Evolutionary conservation across 2,888 invertebrate species (phyloP).

Genomic region (Drosophila testacea): DNA sequence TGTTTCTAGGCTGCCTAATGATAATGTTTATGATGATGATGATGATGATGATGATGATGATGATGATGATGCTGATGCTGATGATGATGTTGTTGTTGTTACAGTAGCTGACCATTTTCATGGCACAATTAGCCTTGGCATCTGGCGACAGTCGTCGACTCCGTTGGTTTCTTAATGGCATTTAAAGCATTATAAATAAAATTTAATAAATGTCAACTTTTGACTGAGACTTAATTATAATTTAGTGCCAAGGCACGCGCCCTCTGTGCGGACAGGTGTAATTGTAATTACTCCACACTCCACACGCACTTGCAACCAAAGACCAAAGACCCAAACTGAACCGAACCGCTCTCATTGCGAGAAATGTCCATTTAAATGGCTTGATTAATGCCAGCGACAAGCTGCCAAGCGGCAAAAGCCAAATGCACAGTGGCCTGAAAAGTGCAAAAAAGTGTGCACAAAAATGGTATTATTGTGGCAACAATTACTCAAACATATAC

Average conservation of each 20-base stretch:
- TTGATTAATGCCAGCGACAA: constrained; percentile 75
- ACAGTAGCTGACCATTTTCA: constrained; percentile 17
- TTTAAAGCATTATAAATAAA: constrained; percentile 75
- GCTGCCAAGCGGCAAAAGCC: constrained; percentile 51
- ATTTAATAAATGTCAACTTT: constrained; percentile 77
- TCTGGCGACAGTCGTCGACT: constrained; percentile 35
- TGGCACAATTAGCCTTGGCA: constrained; percentile 56
- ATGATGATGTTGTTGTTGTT: constrained; percentile 2
- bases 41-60: background rate
- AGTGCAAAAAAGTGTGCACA: background rate
- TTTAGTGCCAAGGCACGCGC: constrained; percentile 75
- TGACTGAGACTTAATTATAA: constrained; percentile 75
- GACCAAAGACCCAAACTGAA: constrained; percentile 9
- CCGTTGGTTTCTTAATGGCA: constrained; percentile 57
- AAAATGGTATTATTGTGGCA: background rate
- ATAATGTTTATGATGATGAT: constrained; percentile 29
- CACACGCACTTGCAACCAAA: constrained; percentile 20
- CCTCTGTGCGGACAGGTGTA: constrained; percentile 68
- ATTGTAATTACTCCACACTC: constrained; percentile 73
- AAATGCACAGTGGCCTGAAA: constrained; percentile 46
- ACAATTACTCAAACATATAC: too few species aligned
- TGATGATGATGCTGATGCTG: constrained; percentile 25
- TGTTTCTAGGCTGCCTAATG: constrained; percentile 25
- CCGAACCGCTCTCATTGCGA: constrained; percentile 47
- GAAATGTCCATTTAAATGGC: constrained; percentile 80